Conservation (phyloP, 2,797 vertebrate species). For the Trachops cirrhosus region DNA sequence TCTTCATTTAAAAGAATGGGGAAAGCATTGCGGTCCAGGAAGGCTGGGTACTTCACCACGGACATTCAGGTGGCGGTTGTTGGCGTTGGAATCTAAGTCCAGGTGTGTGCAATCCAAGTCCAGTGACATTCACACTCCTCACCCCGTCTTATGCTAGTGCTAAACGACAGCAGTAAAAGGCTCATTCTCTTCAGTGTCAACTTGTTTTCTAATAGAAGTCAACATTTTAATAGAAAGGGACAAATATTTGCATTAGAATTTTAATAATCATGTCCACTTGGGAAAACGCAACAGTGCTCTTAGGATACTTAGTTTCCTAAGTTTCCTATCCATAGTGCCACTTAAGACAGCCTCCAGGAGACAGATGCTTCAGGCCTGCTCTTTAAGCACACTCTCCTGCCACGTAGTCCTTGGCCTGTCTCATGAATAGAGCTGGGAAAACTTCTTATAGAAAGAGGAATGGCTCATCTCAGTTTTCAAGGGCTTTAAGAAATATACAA, state of each 20-base stretch:
- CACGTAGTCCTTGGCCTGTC: not conserved
- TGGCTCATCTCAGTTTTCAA: not conserved
- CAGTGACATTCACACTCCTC: not conserved
- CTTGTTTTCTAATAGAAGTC: not conserved
- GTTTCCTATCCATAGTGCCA: not conserved
- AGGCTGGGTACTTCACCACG: not conserved
- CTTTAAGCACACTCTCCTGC: not conserved
- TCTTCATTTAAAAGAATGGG: not conserved
- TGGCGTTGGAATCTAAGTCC: not conserved
- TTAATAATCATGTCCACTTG: not conserved
- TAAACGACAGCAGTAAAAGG: not conserved
- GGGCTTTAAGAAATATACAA: constrained; percentile 25
- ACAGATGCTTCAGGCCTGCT: not conserved
- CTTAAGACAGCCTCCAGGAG: not conserved
- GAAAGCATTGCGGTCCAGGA: not conserved
- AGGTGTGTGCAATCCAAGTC: not conserved
- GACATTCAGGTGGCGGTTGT: not conserved
- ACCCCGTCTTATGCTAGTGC: rapidly evolving
- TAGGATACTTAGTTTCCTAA: not conserved
- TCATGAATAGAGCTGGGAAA: not conserved
- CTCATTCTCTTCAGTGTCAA: not conserved
- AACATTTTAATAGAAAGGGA: not conserved
- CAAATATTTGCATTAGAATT: not conserved
- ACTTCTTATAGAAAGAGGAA: not conserved
- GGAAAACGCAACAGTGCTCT: not conserved